Conservation (phyloP, 2,888 invertebrate genomes). For the Geophilus truncorum region DNA sequence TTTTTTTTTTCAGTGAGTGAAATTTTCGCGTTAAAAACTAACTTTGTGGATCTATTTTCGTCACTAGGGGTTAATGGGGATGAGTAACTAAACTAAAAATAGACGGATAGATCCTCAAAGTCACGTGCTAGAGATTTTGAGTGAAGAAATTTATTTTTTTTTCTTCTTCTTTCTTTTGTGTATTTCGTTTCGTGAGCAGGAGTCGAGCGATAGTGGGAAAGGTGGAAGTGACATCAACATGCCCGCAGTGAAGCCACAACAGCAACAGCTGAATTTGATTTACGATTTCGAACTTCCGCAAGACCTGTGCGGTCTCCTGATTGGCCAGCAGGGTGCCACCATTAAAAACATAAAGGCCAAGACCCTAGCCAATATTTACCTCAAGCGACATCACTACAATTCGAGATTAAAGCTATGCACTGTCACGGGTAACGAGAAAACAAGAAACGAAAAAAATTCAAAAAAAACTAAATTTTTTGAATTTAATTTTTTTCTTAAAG, state of each 20-base stretch:
- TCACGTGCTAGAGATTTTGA: too few relatives aligned
- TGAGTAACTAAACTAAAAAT: too few relatives aligned
- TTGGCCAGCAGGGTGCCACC: slow-evolving; percentile 75
- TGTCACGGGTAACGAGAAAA: slow-evolving; percentile 64
- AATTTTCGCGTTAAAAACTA: too few relatives aligned
- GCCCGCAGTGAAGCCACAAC: neutral
- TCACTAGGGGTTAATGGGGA: too few relatives aligned
- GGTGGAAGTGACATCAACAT: slow-evolving; percentile 61
- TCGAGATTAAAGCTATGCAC: slow-evolving; percentile 74
- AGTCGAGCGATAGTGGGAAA: slow-evolving; percentile 78
- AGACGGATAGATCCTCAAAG: too few relatives aligned
- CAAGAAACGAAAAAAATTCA: neutral
- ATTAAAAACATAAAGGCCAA: slow-evolving; percentile 71
- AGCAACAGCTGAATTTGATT: slow-evolving; percentile 29
- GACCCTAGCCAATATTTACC: slow-evolving; percentile 70
- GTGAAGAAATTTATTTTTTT: neutral
- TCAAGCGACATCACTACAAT: slow-evolving; percentile 71
- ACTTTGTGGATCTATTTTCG: too few relatives aligned
- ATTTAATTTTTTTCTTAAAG: slow-evolving; percentile 48
- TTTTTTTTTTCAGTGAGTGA: too few relatives aligned
- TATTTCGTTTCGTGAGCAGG: slow-evolving; percentile 49
- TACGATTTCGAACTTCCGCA: slow-evolving; percentile 51
- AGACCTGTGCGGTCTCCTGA: slow-evolving; percentile 73
- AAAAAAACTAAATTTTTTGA: neutral
- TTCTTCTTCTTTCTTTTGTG: neutral